These are phyloP conservation scores for Colletes collaris DNA, from an alignment of 2,888 invertebrate species.

Conservation along the genomic window DNA sequence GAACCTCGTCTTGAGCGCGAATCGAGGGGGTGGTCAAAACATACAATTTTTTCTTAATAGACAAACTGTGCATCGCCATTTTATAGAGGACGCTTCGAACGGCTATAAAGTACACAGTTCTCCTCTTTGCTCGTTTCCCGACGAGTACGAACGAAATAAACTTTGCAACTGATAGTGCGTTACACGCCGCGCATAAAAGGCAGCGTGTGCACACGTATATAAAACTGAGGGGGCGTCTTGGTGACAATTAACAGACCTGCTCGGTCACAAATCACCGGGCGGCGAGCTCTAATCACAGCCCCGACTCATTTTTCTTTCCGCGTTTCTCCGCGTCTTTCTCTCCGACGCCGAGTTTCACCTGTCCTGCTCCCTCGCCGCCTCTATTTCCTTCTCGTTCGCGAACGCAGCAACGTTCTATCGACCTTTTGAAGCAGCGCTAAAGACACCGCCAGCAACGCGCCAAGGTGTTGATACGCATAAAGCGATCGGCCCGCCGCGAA, in stretches of 20 bases:
- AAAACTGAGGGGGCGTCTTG: slow-evolving; percentile 73
- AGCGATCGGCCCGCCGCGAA: slow-evolving; percentile 31
- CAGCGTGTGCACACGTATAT: slow-evolving; percentile 59
- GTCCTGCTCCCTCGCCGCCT: slow-evolving; percentile 3
- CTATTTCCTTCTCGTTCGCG: slow-evolving; percentile 11
- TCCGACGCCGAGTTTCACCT: not conserved
- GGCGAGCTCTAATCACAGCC: slow-evolving; percentile 79
- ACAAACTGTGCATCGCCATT: too few species aligned
- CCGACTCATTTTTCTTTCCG: slow-evolving; percentile 50
- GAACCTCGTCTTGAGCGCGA: too few species aligned
- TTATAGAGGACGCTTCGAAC: slow-evolving; percentile 5
- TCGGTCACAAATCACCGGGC: slow-evolving; percentile 78
- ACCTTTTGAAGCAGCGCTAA: slow-evolving; percentile 54
- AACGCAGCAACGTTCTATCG: slow-evolving; percentile 31
- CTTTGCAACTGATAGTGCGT: slow-evolving; percentile 63
- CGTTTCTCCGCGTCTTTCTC: slow-evolving; percentile 23
- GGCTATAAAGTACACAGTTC: slow-evolving; percentile 47
- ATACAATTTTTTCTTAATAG: too few species aligned
- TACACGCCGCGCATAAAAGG: slow-evolving; percentile 59
- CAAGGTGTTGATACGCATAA: slow-evolving; percentile 57
- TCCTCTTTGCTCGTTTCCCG: slow-evolving; percentile 20
- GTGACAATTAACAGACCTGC: slow-evolving; percentile 80
- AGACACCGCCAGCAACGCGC: slow-evolving; percentile 54
- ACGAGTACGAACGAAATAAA: slow-evolving; percentile 52
- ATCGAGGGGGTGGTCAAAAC: too few species aligned